Conservation (phyloP, 2,888 invertebrate species). For the Unio pictorum region DNA sequence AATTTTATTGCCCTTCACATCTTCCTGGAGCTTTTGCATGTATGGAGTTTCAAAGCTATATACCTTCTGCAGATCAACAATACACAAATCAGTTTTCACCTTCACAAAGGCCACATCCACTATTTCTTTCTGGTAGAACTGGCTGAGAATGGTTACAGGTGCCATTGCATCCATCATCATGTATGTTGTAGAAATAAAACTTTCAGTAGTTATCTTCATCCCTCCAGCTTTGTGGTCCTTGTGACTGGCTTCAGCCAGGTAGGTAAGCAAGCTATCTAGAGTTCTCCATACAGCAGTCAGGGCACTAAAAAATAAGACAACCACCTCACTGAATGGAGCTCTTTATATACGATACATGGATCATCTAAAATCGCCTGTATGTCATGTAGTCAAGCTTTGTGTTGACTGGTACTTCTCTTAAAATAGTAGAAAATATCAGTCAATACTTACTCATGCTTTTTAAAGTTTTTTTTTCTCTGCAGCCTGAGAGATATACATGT, state of each 20-base stretch:
- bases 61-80: slow-evolving; percentile 1
- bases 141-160: slow-evolving; percentile 20
- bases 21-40: background rate
- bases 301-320: slow-evolving; percentile 12
- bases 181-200: slow-evolving; percentile 15
- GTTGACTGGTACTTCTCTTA: slow-evolving; percentile 12
- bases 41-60: background rate
- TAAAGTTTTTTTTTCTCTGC: slow-evolving; percentile 13
- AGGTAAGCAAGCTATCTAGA: slow-evolving; percentile 14
- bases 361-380: slow-evolving; percentile 15
- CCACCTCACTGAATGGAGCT: slow-evolving; percentile 18
- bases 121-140: slow-evolving; percentile 33
- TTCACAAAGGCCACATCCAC: slow-evolving; percentile 20
- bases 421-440: slow-evolving; percentile 25
- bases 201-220: slow-evolving; percentile 13
- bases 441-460: slow-evolving; percentile 18
- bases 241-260: slow-evolving; percentile 10
- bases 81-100: slow-evolving; percentile 6
- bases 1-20: background rate
- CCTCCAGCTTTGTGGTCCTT: slow-evolving; percentile 22
- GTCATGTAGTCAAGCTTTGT: slow-evolving; percentile 10
- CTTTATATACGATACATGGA: slow-evolving; percentile 9
- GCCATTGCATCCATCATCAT: slow-evolving; percentile 33
- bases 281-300: slow-evolving; percentile 8
- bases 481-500: slow-evolving; percentile 21